Conservation (phyloP, 1,140 invertebrate species). For the Chelonus insularis region DNA sequence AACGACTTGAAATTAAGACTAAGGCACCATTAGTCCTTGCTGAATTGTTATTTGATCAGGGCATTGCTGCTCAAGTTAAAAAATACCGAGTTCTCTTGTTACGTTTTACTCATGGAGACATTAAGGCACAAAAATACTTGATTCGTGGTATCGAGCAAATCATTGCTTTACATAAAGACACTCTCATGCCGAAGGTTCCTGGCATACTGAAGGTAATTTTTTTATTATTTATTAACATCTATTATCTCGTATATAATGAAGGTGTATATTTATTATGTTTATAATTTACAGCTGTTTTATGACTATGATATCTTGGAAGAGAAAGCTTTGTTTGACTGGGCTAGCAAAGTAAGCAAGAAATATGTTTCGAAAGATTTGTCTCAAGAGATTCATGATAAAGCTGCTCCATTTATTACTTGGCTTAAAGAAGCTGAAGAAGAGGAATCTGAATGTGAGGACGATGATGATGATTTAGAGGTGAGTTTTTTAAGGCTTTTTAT, state of each 20-base stretch:
- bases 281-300: slow-evolving; percentile 78
- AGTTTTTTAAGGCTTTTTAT: slow-evolving; percentile 12
- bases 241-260: no score
- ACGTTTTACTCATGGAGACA: slow-evolving; percentile 86
- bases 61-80: slow-evolving; percentile 77
- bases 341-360: slow-evolving; percentile 90
- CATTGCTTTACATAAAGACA: slow-evolving; percentile 79
- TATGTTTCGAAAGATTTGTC: slow-evolving; percentile 90
- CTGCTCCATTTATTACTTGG: slow-evolving; percentile 94
- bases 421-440: slow-evolving; percentile 96
- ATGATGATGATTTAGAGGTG: slow-evolving; percentile 70
- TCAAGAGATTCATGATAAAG: slow-evolving; percentile 89
- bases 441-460: slow-evolving; percentile 72
- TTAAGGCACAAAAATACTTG: slow-evolving; percentile 92
- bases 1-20: slow-evolving; percentile 91
- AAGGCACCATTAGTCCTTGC: slow-evolving; percentile 92
- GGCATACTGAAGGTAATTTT: slow-evolving; percentile 81
- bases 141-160: slow-evolving; percentile 95
- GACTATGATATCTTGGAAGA: slow-evolving; percentile 95
- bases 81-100: slow-evolving; percentile 73
- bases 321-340: slow-evolving; percentile 92
- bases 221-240: slow-evolving; percentile 21
- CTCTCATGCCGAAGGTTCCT: slow-evolving; percentile 84
- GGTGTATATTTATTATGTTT: slow-evolving; percentile 10
- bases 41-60: slow-evolving; percentile 87